Percentiles rank a stretch among this genome's conserved stretches.
phyloP scores from a whole-genome alignment of 2,113 vertebrate species.

The Istiophorus platypterus region DNA sequence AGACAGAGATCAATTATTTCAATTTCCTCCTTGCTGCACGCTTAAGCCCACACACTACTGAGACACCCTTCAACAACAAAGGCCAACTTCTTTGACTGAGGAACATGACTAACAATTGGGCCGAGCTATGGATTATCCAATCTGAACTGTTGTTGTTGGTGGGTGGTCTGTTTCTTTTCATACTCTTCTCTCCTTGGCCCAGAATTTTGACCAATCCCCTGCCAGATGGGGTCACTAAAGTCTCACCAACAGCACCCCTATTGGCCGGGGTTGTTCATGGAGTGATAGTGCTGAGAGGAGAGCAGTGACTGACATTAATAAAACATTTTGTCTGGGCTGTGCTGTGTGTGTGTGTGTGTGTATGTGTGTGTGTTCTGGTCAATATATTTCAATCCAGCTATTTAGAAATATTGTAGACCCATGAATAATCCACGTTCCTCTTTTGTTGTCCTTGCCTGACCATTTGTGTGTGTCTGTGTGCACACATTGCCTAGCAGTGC shows the following conservation, averaged over 20 bases:
- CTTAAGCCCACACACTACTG: slow-evolving; percentile 59
- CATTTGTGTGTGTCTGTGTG: slow-evolving; percentile 29
- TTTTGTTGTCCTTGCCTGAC: slow-evolving; percentile 30
- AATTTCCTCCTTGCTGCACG: slow-evolving; percentile 66
- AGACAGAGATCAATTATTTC: slow-evolving; percentile 72
- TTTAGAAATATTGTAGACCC: slow-evolving; percentile 52
- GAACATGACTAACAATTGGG: slow-evolving; percentile 61
- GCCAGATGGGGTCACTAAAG: slow-evolving; percentile 81
- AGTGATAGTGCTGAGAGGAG: slow-evolving; percentile 29
- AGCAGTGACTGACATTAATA: slow-evolving; percentile 56
- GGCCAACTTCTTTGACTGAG: slow-evolving; percentile 39
- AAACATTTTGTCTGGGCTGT: slow-evolving; percentile 1
- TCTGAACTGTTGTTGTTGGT: slow-evolving; percentile 62
- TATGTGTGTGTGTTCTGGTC: slow-evolving; percentile 35
- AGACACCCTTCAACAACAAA: slow-evolving; percentile 56
- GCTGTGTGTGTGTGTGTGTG: slow-evolving; percentile 21
- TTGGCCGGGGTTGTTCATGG: slow-evolving; percentile 57
- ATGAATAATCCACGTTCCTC: slow-evolving; percentile 59
- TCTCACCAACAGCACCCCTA: slow-evolving; percentile 70
- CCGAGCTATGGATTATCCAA: slow-evolving; percentile 58
- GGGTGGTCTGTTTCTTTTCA: slow-evolving; percentile 64
- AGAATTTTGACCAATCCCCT: slow-evolving; percentile 68
- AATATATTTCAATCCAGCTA: slow-evolving; percentile 41
- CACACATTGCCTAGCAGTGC: slow-evolving; percentile 14
- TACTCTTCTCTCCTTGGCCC: slow-evolving; percentile 34